Conservation (phyloP, 2,797 vertebrate species). For the Coregonus suidteri region DNA sequence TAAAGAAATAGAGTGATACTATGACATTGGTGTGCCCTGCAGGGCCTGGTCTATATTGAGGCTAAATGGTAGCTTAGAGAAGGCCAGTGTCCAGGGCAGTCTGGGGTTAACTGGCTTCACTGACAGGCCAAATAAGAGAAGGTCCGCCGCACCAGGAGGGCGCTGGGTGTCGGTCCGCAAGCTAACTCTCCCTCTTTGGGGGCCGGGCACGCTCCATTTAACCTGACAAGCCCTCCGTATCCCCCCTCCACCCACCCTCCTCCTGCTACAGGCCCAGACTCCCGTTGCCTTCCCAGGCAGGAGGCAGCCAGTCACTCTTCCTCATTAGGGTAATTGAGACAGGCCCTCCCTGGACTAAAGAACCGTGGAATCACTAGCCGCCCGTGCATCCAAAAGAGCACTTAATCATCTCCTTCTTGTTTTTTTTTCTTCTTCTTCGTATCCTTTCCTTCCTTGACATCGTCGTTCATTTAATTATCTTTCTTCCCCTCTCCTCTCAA, state of each 20-base stretch:
- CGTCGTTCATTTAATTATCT: constrained; percentile 12
- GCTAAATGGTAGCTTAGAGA: constrained; percentile 57
- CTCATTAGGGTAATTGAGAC: constrained; percentile 78
- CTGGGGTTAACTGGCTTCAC: constrained; percentile 63
- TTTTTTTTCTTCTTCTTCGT: constrained; percentile 24
- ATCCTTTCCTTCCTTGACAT: constrained; percentile 43
- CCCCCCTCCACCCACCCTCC: constrained; percentile 14
- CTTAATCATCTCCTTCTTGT: constrained; percentile 59
- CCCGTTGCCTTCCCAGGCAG: constrained; percentile 43
- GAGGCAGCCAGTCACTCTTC: constrained; percentile 59
- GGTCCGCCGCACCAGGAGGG: constrained; percentile 54
- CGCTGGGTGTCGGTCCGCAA: constrained; percentile 58
- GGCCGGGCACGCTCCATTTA: constrained; percentile 66
- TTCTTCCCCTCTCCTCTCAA: constrained; percentile 23
- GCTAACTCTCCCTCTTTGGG: constrained; percentile 69
- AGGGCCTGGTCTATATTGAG: constrained; percentile 42
- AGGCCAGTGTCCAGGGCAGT: constrained; percentile 60
- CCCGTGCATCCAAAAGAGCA: constrained; percentile 66
- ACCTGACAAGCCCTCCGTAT: constrained; percentile 55
- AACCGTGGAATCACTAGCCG: constrained; percentile 65
- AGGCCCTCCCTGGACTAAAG: constrained; percentile 69
- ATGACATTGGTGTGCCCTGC: constrained; percentile 33
- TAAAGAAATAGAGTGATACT: constrained; percentile 21
- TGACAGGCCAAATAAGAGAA: constrained; percentile 65
- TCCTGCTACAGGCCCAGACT: constrained; percentile 35